Conservation (phyloP, 2,113 vertebrate species). For the Piaya cayana region DNA sequence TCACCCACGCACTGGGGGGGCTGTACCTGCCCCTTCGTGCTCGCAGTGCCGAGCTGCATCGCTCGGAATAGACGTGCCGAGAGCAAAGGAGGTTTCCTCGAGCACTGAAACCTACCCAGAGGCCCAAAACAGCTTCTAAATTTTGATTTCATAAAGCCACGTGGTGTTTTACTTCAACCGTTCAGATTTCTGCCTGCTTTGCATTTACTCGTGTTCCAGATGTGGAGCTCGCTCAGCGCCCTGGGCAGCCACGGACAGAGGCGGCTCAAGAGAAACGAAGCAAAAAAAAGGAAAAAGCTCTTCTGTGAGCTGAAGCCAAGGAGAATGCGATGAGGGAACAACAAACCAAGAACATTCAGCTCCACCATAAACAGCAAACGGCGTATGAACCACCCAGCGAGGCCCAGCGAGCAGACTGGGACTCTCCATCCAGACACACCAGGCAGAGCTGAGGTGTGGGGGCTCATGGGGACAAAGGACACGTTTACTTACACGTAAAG, state of each 20-base stretch:
- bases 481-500: constrained; percentile 92
- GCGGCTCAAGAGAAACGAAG: not conserved
- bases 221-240: not conserved
- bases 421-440: not conserved
- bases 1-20: accelerated
- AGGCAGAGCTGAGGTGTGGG: no score
- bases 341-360: not conserved
- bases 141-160: not conserved
- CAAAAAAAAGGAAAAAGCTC: no score
- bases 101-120: not conserved
- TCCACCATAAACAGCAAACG: not conserved
- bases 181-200: not conserved
- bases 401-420: not conserved
- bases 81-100: not conserved
- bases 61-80: not conserved
- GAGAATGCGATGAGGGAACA: not conserved
- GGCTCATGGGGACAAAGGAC: not conserved
- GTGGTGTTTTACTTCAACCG: not conserved
- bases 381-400: no score
- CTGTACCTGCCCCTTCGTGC: not conserved
- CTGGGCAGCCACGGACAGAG: not conserved
- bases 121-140: not conserved
- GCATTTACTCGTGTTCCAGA: not conserved
- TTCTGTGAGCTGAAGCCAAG: not conserved
- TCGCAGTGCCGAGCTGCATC: accelerated